These are phyloP conservation scores for Brenthis daphne DNA, from an alignment of 2,888 invertebrate species.

Conservation along the genomic window DNA sequence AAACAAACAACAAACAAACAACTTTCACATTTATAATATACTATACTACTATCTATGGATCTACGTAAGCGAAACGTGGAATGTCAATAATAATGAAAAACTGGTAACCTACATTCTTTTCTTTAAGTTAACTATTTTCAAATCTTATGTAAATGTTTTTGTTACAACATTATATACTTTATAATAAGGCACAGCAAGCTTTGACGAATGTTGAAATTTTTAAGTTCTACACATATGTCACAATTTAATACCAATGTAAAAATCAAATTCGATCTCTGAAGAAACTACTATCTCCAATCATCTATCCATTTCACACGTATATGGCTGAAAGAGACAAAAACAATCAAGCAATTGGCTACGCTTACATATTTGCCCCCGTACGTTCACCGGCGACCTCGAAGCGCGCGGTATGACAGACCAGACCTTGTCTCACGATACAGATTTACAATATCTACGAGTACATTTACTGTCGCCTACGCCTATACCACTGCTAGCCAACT, in stretches of 20 bases:
- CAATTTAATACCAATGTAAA: constrained; percentile 26
- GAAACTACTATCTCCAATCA: constrained; percentile 36
- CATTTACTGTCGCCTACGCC: constrained; percentile 51
- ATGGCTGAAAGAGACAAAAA: constrained; percentile 45
- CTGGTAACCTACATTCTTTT: no score
- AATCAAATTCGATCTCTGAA: constrained; percentile 36
- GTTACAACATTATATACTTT: no score
- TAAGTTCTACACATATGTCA: background rate
- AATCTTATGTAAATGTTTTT: no score
- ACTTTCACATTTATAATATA: no score
- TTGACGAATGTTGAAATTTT: background rate
- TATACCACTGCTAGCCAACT: constrained; percentile 19
- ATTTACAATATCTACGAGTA: constrained; percentile 47
- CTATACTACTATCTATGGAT: no score
- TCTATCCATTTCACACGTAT: constrained; percentile 35
- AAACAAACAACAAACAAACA: no score
- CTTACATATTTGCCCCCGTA: constrained; percentile 60
- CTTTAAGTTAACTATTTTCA: no score
- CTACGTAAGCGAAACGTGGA: no score
- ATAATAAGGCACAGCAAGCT: no score
- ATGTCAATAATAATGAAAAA: no score
- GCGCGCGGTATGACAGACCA: constrained; percentile 55
- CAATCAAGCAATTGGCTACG: constrained; percentile 55
- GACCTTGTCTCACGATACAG: constrained; percentile 68
- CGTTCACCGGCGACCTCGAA: constrained; percentile 75